Conservation (phyloP, 2,888 invertebrate species). For the Quadroppia sp. region DNA sequence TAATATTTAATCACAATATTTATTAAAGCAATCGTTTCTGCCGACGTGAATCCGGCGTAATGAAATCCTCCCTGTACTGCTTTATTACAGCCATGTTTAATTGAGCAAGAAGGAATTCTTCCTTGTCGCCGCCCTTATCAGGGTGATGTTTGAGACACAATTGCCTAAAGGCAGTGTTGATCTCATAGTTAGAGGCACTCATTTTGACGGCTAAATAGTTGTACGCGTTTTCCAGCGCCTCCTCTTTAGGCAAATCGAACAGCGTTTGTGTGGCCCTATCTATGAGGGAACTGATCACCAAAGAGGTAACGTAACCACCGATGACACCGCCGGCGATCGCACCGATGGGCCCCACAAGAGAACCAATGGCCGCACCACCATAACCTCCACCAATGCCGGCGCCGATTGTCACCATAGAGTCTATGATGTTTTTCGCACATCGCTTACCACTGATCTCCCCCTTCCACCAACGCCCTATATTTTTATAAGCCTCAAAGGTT, state of each 20-base stretch:
- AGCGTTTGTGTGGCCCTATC: conserved; percentile 18
- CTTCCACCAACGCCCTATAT: conserved; percentile 25
- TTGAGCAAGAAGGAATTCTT: conserved; percentile 31
- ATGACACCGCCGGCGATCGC: no score
- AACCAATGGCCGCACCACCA: no score
- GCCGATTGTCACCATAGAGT: no score
- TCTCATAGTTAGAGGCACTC: conserved; percentile 23
- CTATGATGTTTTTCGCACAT: no score
- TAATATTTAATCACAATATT: no score
- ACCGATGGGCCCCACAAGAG: no score
- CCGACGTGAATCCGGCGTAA: no score
- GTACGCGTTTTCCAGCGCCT: conserved; percentile 33
- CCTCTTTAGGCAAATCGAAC: conserved; percentile 19
- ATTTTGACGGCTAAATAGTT: conserved; percentile 6
- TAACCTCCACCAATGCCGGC: no score
- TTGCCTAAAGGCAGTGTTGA: conserved; percentile 8
- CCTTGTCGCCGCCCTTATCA: conserved; percentile 19
- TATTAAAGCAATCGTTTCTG: no score
- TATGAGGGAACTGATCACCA: background rate
- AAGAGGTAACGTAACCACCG: conserved; percentile 6
- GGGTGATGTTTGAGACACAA: conserved; percentile 27
- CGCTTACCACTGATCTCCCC: background rate
- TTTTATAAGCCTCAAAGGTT: conserved; percentile 15
- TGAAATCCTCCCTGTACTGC: no score
- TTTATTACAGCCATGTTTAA: conserved; percentile 18